phyloP scores from a whole-genome alignment of 2,797 vertebrate genomes.

The Danio aesculapii region DNA sequence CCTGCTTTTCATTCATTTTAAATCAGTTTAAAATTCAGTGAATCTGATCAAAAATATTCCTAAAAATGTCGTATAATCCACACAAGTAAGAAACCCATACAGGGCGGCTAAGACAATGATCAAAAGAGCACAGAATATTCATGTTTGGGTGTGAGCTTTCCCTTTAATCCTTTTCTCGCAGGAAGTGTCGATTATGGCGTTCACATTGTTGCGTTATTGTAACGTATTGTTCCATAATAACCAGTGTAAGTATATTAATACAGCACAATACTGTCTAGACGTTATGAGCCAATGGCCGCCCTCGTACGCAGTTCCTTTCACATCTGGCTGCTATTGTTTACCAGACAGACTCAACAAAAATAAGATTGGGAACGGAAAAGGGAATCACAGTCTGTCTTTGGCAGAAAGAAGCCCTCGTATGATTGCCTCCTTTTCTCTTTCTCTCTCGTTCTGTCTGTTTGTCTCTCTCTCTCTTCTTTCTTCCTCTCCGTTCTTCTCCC shows the following conservation, averaged over 20 bases:
- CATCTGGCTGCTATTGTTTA: conserved; percentile 55
- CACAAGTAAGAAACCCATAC: neutral
- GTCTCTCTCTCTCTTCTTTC: conserved; percentile 9
- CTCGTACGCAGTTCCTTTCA: conserved; percentile 33
- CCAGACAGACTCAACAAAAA: conserved; percentile 22
- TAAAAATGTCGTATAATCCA: neutral
- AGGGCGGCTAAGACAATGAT: neutral
- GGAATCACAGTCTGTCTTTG: conserved; percentile 8
- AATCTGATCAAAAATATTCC: neutral
- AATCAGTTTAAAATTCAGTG: no score
- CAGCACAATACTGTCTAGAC: neutral
- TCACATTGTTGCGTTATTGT: neutral
- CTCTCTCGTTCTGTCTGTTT: conserved; percentile 42
- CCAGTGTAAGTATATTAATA: neutral
- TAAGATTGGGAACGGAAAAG: conserved; percentile 32
- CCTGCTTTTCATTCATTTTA: no score
- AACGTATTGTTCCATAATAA: neutral
- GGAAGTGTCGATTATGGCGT: neutral
- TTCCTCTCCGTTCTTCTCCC: conserved; percentile 43
- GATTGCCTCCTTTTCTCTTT: conserved; percentile 20
- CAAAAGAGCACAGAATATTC: neutral
- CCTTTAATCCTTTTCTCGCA: neutral
- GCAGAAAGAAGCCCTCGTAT: conserved; percentile 33
- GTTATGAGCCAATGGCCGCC: neutral
- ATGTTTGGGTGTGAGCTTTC: neutral